Conservation (phyloP, 2,888 invertebrate genomes). For the Myopa tessellatipennis region DNA sequence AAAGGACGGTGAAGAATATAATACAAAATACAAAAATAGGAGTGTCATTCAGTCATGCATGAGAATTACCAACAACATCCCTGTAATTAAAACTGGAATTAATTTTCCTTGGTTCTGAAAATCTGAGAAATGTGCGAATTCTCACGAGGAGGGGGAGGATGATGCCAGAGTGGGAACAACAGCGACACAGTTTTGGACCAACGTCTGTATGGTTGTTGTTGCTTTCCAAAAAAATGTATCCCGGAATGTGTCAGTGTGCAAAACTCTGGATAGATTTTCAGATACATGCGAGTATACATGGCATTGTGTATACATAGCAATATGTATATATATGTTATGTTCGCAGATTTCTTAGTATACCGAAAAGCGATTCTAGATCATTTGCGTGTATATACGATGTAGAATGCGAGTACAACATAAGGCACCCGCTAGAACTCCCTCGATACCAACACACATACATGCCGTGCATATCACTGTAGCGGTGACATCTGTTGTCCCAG, state of each 20-base stretch:
- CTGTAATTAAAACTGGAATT: conserved; percentile 6
- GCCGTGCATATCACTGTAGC: no score
- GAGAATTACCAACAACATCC: neutral
- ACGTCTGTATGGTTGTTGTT: neutral
- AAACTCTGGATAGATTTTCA: no score
- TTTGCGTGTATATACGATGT: neutral
- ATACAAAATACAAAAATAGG: neutral
- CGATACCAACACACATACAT: no score
- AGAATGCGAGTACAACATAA: no score
- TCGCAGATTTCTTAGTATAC: neutral
- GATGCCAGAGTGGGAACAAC: neutral
- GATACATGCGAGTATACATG: neutral
- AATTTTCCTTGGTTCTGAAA: neutral
- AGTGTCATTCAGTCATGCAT: no score
- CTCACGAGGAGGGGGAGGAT: neutral
- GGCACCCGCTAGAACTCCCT: no score
- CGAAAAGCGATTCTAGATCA: neutral
- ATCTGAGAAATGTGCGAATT: neutral
- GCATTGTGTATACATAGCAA: no score
- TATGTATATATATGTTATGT: no score
- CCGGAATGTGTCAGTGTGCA: conserved; percentile 1
- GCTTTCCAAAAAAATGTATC: neutral
- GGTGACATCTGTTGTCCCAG: conserved; percentile 33
- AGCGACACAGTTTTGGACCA: neutral
- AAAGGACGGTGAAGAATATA: neutral